Conservation (phyloP, 1,140 invertebrate species). For the Micrasema longulum region DNA sequence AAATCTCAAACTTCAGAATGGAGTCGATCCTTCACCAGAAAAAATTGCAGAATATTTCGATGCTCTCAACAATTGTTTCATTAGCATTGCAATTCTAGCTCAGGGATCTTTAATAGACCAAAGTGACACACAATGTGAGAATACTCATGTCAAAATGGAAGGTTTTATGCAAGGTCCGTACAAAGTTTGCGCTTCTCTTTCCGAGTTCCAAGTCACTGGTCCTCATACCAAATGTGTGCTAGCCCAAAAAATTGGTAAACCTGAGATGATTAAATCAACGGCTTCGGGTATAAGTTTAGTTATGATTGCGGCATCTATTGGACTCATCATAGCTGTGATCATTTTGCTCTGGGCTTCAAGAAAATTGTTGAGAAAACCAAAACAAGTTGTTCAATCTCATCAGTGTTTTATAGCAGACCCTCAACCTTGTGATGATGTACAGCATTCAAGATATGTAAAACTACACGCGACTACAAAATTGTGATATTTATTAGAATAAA, state of each 20-base stretch:
- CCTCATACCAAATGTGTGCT: slow-evolving; percentile 67
- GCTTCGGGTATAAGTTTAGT: slow-evolving; percentile 67
- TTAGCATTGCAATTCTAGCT: slow-evolving; percentile 62
- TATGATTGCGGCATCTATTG: slow-evolving; percentile 67
- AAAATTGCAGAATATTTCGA: slow-evolving; percentile 56
- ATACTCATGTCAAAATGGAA: slow-evolving; percentile 64
- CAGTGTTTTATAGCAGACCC: slow-evolving; percentile 70
- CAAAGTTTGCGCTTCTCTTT: slow-evolving; percentile 65
- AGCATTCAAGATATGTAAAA: slow-evolving; percentile 71
- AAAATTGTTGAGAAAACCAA: slow-evolving; percentile 68
- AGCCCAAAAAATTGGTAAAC: slow-evolving; percentile 64
- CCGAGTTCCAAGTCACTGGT: slow-evolving; percentile 62
- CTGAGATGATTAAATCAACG: slow-evolving; percentile 61
- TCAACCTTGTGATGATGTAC: slow-evolving; percentile 64
- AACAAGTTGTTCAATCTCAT: slow-evolving; percentile 60
- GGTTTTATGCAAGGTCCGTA: slow-evolving; percentile 65
- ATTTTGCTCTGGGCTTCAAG: slow-evolving; percentile 69
- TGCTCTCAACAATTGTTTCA: slow-evolving; percentile 62
- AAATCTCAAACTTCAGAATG: slow-evolving; percentile 56
- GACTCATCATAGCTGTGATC: slow-evolving; percentile 67
- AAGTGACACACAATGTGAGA: slow-evolving; percentile 64
- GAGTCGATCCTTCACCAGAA: slow-evolving; percentile 58
- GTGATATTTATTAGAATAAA: too few species aligned
- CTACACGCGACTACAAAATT: slow-evolving; percentile 73
- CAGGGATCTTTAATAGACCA: slow-evolving; percentile 65